Conservation (phyloP, 2,113 vertebrate genomes). For the Seriola rivoliana region DNA sequence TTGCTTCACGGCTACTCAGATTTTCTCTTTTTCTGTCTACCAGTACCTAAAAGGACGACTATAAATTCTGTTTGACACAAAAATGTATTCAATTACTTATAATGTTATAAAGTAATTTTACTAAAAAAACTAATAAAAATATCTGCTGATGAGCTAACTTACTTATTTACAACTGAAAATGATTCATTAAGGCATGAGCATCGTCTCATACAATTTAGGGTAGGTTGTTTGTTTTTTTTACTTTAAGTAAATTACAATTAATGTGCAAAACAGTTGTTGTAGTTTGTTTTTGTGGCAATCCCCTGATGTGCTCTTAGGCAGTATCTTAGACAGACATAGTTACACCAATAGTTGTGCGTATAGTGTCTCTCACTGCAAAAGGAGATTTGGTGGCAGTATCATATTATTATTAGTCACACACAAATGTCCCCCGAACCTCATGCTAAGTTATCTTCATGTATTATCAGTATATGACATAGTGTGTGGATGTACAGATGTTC, state of each 20-base stretch:
- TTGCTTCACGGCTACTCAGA: background rate
- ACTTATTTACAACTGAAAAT: background rate
- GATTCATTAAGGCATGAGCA: background rate
- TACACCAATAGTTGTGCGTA: background rate
- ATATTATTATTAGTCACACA: slow-evolving; percentile 78
- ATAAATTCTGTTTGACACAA: background rate
- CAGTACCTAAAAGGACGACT: background rate
- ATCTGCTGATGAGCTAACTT: background rate
- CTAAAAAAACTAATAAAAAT: background rate
- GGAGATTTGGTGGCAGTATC: slow-evolving; percentile 34
- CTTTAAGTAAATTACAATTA: background rate
- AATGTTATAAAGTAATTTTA: background rate
- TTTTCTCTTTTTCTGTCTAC: background rate
- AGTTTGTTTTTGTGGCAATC: background rate
- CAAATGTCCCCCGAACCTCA: slow-evolving; percentile 31
- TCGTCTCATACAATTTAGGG: background rate
- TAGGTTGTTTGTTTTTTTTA: background rate
- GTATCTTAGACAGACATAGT: background rate
- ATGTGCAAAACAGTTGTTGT: background rate
- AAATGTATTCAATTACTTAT: background rate
- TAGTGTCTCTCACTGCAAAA: background rate
- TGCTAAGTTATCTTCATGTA: slow-evolving; percentile 25
- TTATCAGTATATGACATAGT: slow-evolving; percentile 19
- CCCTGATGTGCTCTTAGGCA: background rate
- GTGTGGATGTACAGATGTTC: slow-evolving; percentile 23